Evolutionary conservation across 2,797 vertebrate species (phyloP).

Genomic region (Melanogrammus aeglefinus): DNA sequence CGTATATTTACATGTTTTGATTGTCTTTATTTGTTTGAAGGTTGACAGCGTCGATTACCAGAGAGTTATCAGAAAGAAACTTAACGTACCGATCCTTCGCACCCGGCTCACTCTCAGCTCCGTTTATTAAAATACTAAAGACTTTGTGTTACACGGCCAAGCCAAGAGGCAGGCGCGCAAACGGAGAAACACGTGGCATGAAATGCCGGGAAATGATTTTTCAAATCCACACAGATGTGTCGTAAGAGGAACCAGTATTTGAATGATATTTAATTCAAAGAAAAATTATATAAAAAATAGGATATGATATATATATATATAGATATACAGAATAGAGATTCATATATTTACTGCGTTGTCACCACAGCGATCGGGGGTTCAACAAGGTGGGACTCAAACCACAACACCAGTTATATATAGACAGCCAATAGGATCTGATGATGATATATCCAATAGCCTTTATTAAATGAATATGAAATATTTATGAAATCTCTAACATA

Average conservation of each 20-base stretch:
- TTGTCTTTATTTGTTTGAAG: neutral
- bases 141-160: neutral
- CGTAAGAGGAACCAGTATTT: too few relatives aligned
- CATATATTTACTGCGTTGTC: constrained; percentile 1
- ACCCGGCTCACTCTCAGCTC: neutral
- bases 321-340: constrained; percentile 2
- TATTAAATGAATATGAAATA: constrained; percentile 29
- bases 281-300: neutral
- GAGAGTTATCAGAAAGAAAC: constrained; percentile 1
- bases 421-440: constrained; percentile 10
- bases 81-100: neutral
- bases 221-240: neutral
- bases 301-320: neutral
- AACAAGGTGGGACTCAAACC: constrained; percentile 19
- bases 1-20: neutral
- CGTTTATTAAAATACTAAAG: neutral
- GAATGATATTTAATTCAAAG: neutral
- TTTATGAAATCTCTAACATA: neutral
- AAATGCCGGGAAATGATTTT: neutral
- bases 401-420: constrained; percentile 17
- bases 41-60: neutral
- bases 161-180: neutral
- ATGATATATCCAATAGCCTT: constrained; percentile 16
- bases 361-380: neutral
- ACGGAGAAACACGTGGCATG: neutral